A percentile compares a stretch with the other conserved stretches of the same genome.
phyloP scores from a whole-genome alignment of 2,113 vertebrate genomes.

The Rafetus swinhoei region DNA sequence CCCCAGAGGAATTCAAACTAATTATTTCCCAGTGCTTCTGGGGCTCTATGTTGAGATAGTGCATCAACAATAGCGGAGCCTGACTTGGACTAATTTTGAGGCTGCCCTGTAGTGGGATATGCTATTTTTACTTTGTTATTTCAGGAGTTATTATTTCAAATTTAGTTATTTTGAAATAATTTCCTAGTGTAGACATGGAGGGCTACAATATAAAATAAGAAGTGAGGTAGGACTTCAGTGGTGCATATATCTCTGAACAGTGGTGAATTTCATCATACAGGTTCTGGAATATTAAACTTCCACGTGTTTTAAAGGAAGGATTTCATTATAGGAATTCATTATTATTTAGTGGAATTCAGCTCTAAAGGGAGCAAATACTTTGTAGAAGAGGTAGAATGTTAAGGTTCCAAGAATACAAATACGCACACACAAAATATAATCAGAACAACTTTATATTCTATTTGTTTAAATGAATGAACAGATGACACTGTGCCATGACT shows the following conservation, averaged over 20 bases:
- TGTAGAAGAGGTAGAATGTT: not conserved
- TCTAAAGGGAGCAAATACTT: not conserved
- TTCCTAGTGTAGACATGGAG: not conserved
- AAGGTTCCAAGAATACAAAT: not conserved
- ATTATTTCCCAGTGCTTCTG: too few relatives aligned
- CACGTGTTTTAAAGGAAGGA: not conserved
- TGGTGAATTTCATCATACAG: not conserved
- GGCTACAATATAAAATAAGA: not conserved
- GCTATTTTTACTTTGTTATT: too few relatives aligned
- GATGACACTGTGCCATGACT: slow-evolving; percentile 34
- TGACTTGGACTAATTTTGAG: too few relatives aligned
- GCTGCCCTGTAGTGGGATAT: too few relatives aligned
- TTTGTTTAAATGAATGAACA: slow-evolving; percentile 57
- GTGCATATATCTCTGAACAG: not conserved
- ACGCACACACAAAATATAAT: not conserved
- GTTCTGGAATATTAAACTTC: slow-evolving; percentile 4
- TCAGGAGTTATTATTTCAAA: too few relatives aligned
- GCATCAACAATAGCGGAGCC: too few relatives aligned
- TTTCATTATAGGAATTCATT: not conserved
- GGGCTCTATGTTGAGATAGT: too few relatives aligned
- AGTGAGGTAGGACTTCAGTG: not conserved
- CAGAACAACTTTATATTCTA: slow-evolving; percentile 21
- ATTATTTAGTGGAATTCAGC: not conserved
- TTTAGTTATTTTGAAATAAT: too few relatives aligned
- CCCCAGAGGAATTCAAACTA: too few relatives aligned